Conservation (phyloP, 2,113 vertebrate genomes). For the Maccullochella peelii region DNA sequence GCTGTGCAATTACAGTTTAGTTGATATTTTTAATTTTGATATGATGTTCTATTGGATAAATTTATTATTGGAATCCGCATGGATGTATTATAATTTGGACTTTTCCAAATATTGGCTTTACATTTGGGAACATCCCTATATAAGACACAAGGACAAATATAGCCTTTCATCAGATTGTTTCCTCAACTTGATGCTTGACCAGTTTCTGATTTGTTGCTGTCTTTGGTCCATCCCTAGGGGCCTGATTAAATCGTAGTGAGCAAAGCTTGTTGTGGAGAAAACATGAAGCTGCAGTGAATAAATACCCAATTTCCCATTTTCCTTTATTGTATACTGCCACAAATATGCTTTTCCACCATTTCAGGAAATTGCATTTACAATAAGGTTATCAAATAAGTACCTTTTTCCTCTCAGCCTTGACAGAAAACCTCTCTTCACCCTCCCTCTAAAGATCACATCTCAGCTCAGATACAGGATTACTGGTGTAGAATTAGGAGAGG, state of each 20-base stretch:
- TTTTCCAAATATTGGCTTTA: background rate
- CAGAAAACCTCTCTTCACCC: constrained; percentile 18
- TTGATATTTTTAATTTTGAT: background rate
- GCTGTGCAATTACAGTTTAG: background rate
- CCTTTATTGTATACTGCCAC: constrained; percentile 11
- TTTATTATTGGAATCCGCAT: background rate
- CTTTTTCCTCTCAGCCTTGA: constrained; percentile 20
- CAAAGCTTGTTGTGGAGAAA: constrained; percentile 41
- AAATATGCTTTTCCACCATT: constrained; percentile 25
- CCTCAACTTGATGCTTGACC: constrained; percentile 36
- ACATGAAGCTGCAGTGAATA: constrained; percentile 30
- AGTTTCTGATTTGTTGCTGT: constrained; percentile 34
- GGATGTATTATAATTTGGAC: background rate
- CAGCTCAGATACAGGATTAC: constrained; percentile 38
- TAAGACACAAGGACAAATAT: background rate
- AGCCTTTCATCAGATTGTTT: constrained; percentile 18
- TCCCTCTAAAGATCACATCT: constrained; percentile 49
- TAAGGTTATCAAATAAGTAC: constrained; percentile 42
- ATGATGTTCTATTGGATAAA: background rate
- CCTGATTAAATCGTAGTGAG: constrained; percentile 57
- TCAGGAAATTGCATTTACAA: constrained; percentile 54
- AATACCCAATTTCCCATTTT: constrained; percentile 19
- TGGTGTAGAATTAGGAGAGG: constrained; percentile 34
- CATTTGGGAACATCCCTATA: background rate
- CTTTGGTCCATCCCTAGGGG: constrained; percentile 15